Conservation (phyloP, 2,888 invertebrate species). For the Heteropelma amictum region DNA sequence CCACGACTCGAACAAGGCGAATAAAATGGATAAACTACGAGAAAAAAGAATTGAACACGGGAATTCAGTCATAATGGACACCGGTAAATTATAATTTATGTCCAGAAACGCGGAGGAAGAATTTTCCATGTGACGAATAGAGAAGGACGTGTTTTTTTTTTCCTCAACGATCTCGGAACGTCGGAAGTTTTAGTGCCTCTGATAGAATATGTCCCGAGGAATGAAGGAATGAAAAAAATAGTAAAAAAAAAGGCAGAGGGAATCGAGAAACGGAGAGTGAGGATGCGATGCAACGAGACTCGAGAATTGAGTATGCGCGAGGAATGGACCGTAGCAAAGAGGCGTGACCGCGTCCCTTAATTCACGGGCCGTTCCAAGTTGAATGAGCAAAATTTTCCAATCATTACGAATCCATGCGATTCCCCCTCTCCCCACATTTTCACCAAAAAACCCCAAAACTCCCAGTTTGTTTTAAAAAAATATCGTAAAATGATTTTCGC, state of each 20-base stretch:
- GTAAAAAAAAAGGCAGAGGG: slow-evolving; percentile 7
- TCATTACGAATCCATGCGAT: too few species aligned
- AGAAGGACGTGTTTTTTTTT: slow-evolving; percentile 19
- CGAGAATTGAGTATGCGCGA: slow-evolving; percentile 56
- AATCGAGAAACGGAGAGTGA: slow-evolving; percentile 18
- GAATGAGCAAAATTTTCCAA: too few species aligned
- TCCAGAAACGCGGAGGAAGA: slow-evolving; percentile 17
- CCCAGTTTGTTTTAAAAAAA: too few species aligned
- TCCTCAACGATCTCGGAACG: slow-evolving; percentile 27
- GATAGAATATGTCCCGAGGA: slow-evolving; percentile 41
- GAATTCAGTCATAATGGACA: too few species aligned
- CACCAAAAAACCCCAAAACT: too few species aligned
- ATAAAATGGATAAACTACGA: too few species aligned
- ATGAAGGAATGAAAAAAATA: slow-evolving; percentile 8
- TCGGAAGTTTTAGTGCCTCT: slow-evolving; percentile 43
- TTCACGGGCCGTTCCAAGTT: slow-evolving; percentile 5
- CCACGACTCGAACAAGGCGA: too few species aligned
- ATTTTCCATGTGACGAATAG: slow-evolving; percentile 9
- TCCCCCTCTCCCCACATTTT: too few species aligned
- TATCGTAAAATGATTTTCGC: too few species aligned
- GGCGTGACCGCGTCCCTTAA: slow-evolving; percentile 59
- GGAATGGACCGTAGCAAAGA: slow-evolving; percentile 62
- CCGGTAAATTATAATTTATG: slow-evolving; percentile 32
- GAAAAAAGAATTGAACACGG: too few species aligned
- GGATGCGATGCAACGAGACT: slow-evolving; percentile 38